Evolutionary conservation across 2,113 vertebrate species (phyloP).

Genomic region (Trogon surrucura): DNA sequence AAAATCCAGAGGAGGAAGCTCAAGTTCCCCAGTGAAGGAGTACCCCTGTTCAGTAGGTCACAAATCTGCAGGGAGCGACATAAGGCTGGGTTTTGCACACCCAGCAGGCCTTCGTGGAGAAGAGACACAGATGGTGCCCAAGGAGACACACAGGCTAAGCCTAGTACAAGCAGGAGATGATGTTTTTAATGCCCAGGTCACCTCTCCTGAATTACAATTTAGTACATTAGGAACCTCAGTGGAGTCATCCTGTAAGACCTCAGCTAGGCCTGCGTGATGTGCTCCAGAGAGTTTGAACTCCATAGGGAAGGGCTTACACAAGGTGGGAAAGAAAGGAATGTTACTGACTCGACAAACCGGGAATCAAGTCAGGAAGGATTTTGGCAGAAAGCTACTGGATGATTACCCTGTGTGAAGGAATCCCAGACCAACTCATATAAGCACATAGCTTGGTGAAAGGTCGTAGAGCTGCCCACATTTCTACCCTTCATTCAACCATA

Average conservation of each 20-base stretch:
- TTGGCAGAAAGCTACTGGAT: background rate
- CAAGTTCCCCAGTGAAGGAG: background rate
- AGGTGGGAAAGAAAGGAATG: background rate
- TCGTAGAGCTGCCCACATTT: background rate
- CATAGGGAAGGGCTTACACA: background rate
- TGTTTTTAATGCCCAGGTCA: slow-evolving; percentile 54
- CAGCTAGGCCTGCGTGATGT: background rate
- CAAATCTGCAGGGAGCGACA: background rate
- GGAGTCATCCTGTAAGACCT: background rate
- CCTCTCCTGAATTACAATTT: slow-evolving; percentile 54
- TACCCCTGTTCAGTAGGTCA: background rate
- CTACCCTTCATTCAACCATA: background rate
- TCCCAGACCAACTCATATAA: background rate
- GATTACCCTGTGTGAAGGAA: background rate
- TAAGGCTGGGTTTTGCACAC: background rate
- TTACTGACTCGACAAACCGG: background rate
- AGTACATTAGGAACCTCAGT: background rate
- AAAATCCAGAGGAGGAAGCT: background rate
- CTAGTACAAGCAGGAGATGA: background rate
- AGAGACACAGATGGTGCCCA: background rate
- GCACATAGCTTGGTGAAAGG: background rate
- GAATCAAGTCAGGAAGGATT: slow-evolving; percentile 1
- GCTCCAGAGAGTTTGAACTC: background rate
- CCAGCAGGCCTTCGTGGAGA: background rate
- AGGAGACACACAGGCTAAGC: background rate